phyloP scores from a whole-genome alignment of 2,888 invertebrate genomes.

The Chymomyza procnemis region DNA sequence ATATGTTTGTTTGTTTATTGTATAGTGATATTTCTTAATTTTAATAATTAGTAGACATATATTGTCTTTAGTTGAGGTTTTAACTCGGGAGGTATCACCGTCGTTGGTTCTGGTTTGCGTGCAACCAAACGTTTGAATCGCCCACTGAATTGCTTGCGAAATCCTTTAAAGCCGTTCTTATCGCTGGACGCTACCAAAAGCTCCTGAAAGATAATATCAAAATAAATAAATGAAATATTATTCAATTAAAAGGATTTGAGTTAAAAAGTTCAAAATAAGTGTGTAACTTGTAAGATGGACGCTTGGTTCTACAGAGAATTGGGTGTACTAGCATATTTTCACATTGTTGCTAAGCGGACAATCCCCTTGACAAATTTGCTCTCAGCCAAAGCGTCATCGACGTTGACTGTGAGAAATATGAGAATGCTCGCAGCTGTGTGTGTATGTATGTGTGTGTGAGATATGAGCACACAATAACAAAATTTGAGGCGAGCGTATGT shows the following conservation, averaged over 20 bases:
- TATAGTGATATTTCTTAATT: not conserved
- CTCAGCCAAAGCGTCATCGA: not conserved
- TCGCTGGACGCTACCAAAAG: conserved; percentile 86
- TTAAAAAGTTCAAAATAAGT: too few relatives aligned
- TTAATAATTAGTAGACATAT: conserved; percentile 85
- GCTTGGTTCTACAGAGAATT: not conserved
- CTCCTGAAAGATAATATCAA: conserved; percentile 81
- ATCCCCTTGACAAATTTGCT: not conserved
- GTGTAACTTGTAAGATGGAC: too few relatives aligned
- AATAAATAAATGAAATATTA: not conserved
- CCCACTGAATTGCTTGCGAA: conserved; percentile 91
- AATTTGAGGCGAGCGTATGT: not conserved
- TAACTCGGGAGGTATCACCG: conserved; percentile 91
- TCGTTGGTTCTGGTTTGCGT: conserved; percentile 89
- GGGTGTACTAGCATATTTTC: not conserved
- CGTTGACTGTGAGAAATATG: not conserved
- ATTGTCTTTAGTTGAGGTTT: conserved; percentile 93
- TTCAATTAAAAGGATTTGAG: too few relatives aligned
- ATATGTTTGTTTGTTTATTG: not conserved
- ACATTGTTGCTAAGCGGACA: not conserved
- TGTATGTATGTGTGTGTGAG: not conserved
- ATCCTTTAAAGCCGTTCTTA: conserved; percentile 88
- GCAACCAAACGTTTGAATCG: conserved; percentile 91
- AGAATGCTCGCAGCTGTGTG: not conserved
- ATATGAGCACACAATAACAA: not conserved